Evolutionary conservation across 2,113 vertebrate genomes (phyloP).

Genomic region (Anoura caudifer): DNA sequence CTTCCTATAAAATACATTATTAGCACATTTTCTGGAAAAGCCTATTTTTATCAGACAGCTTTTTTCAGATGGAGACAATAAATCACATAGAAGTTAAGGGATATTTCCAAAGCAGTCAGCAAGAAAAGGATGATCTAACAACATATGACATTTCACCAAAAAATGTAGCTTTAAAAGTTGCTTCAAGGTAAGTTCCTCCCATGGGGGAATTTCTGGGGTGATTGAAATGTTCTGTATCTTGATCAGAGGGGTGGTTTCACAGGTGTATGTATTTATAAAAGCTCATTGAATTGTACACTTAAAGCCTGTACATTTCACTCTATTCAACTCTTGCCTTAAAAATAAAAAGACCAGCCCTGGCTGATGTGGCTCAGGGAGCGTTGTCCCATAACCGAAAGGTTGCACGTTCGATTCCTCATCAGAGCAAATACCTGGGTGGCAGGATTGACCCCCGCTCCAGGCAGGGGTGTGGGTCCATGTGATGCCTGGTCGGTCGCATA

Average conservation of each 20-base stretch:
- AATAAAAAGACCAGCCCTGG: background rate
- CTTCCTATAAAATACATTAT: background rate
- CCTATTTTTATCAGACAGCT: background rate
- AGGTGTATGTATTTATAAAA: background rate
- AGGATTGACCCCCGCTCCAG: no score
- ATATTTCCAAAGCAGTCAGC: background rate
- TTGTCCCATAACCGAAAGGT: no score
- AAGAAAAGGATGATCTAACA: background rate
- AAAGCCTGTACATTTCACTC: background rate
- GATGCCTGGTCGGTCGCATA: no score
- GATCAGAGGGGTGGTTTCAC: background rate
- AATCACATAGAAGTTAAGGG: background rate
- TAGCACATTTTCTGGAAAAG: background rate
- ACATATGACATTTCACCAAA: background rate
- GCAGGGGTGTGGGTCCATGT: no score
- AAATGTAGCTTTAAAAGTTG: background rate
- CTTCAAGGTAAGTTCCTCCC: background rate
- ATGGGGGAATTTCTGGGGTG: background rate
- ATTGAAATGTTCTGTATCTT: background rate
- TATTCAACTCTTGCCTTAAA: background rate
- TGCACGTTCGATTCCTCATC: no score
- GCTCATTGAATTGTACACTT: background rate
- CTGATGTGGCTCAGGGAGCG: no score
- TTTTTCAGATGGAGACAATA: background rate
- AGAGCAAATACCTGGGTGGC: no score